Conservation (phyloP, 1,140 invertebrate genomes). For the Anastrepha obliqua region DNA sequence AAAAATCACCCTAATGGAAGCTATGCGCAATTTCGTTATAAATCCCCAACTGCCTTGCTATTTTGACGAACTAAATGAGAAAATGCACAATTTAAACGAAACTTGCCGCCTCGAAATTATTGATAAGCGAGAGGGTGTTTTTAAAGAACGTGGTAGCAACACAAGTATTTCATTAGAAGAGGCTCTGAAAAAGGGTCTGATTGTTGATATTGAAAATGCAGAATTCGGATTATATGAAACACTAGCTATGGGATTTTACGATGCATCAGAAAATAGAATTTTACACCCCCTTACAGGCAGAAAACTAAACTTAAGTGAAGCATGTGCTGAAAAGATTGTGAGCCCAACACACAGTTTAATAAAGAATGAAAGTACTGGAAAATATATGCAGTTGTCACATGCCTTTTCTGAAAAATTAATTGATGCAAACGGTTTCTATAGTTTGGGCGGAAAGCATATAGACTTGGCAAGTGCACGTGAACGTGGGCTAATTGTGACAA, state of each 20-base stretch:
- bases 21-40: conserved; percentile 86
- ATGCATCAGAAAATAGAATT: conserved; percentile 82
- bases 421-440: conserved; percentile 84
- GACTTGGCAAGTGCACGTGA: conserved; percentile 83
- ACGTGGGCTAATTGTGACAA: conserved; percentile 84
- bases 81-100: conserved; percentile 83
- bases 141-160: conserved; percentile 83
- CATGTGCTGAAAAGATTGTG: conserved; percentile 87
- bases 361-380: conserved; percentile 82
- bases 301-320: conserved; percentile 85
- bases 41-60: conserved; percentile 88
- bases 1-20: conserved; percentile 88
- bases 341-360: conserved; percentile 87
- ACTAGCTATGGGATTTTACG: conserved; percentile 88
- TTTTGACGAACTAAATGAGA: conserved; percentile 83
- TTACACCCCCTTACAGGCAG: conserved; percentile 88
- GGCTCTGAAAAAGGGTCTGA: conserved; percentile 85
- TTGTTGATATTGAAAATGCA: conserved; percentile 89
- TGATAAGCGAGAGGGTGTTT: conserved; percentile 85
- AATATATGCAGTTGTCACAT: conserved; percentile 83
- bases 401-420: conserved; percentile 85
- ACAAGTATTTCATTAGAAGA: conserved; percentile 81
- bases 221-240: conserved; percentile 89
- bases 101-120: conserved; percentile 88
- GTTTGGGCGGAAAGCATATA: conserved; percentile 79